Base-by-base conservation (phyloP, 2,113 vertebrate genomes). In the Excalfactoria chinensis region DNA sequence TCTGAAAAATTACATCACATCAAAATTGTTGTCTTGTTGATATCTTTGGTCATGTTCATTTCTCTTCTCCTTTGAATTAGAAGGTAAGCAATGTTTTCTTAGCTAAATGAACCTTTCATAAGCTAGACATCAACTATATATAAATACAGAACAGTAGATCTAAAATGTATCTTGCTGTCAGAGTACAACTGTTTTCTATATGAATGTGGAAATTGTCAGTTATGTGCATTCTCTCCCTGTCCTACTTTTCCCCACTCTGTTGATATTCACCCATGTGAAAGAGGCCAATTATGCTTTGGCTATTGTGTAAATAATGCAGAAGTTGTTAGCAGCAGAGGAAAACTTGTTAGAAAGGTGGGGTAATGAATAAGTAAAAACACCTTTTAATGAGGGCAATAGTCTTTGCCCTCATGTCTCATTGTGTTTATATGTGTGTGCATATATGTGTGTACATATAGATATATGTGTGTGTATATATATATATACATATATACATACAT, bases 221-320 rank as follows among this genome's bases (percentile, higher is more conserved):
- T 75, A 90, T 55, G 51, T 92, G 66, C 51, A 78, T 94, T 92
- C 43, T 71, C 41, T 90, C 41, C 59, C 49, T 94, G 84, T 66
- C 84, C 90, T 90, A 6, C 62, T 95, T 94, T 9, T 62, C 7
- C 48, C 30, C 51, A 22, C 51, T 81, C 84, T 79, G 83, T 80
- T 89, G 55, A 79, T 95, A 92, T 79, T 91, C 94, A 90, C 66
- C 48, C 88, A 94, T 81, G 74, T 95, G 91, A 93, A 94, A 90
- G 74, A 94, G 86, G 93, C 44, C 88, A 81, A 44, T 95, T 95
- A 88, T 82, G 86, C 58, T 83, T 94, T 73, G 66, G 37, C 91
- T 1, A 0, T 70, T 94, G 22, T 84, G 86, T 92, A 94, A 92
- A 95, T 95, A 95, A 93, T 92, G 75, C 68, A 84, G 43, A 81